Evolutionary conservation across 2,113 vertebrate species (phyloP).

Genomic region (Upupa epops): DNA sequence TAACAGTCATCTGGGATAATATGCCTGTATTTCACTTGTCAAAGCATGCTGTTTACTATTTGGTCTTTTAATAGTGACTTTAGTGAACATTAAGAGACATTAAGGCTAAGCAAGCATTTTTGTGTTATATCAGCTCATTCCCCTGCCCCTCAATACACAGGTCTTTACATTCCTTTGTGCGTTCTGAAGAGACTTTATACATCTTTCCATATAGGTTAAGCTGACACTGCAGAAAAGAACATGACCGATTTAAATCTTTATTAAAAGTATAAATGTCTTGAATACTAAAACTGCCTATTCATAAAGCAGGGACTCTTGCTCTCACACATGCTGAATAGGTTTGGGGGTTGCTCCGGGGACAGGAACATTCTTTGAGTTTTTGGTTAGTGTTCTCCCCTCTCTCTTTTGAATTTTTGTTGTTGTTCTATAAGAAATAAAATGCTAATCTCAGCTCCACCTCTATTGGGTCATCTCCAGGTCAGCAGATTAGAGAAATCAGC

Average conservation of each 20-base stretch:
- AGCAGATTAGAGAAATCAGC: slow-evolving; percentile 76
- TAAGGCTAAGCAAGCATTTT: slow-evolving; percentile 54
- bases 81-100: slow-evolving; percentile 61
- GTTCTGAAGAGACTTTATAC: neutral
- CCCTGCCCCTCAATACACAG: neutral
- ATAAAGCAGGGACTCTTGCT: neutral
- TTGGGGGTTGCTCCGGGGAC: neutral
- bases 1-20: slow-evolving; percentile 63
- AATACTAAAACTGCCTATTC: neutral
- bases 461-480: slow-evolving; percentile 77
- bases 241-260: slow-evolving; percentile 27
- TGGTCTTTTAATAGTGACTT: slow-evolving; percentile 61
- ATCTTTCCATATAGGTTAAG: neutral
- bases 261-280: slow-evolving; percentile 15
- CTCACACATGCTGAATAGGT: neutral
- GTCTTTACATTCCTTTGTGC: neutral
- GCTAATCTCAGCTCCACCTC: slow-evolving; percentile 75
- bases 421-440: slow-evolving; percentile 76
- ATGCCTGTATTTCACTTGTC: slow-evolving; percentile 59
- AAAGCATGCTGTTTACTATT: slow-evolving; percentile 66
- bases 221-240: slow-evolving; percentile 16
- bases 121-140: slow-evolving; percentile 35
- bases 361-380: neutral
- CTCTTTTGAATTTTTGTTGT: neutral
- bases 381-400: neutral